Evolutionary conservation across 2,797 vertebrate species (phyloP).

Genomic region (Phaenicophaeus curvirostris): DNA sequence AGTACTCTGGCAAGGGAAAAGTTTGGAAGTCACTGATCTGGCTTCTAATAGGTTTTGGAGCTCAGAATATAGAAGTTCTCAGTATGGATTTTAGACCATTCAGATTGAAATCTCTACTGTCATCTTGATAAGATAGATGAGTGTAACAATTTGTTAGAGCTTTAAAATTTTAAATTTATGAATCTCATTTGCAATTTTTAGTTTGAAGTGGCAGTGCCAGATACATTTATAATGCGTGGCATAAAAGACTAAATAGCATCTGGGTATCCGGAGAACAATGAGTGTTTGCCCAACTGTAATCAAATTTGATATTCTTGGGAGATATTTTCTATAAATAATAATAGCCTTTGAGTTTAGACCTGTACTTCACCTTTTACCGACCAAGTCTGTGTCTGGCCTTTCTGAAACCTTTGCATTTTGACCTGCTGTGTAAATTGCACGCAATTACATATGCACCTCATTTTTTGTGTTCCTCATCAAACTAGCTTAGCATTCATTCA

Average conservation of each 20-base stretch:
- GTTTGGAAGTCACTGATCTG: neutral
- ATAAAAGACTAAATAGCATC: constrained; percentile 18
- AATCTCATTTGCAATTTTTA: neutral
- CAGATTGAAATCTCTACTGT: neutral
- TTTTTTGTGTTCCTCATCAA: neutral
- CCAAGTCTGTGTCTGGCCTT: neutral
- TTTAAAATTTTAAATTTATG: neutral
- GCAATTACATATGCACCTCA: fast-evolving
- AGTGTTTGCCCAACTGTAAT: neutral
- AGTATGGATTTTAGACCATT: neutral
- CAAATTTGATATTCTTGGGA: neutral
- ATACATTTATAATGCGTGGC: neutral
- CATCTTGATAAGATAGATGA: neutral
- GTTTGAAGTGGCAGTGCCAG: neutral
- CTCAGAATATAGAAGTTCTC: neutral
- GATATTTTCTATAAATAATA: neutral
- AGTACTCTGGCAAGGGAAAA: neutral
- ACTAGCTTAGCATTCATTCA: neutral
- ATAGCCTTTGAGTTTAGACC: neutral
- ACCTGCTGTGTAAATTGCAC: neutral
- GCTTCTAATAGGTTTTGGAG: neutral
- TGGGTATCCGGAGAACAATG: neutral
- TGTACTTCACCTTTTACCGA: neutral
- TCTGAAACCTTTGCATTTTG: neutral
- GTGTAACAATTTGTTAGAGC: neutral